phyloP scores from a whole-genome alignment of 2,888 invertebrate genomes.

The Adelphocoris suturalis region DNA sequence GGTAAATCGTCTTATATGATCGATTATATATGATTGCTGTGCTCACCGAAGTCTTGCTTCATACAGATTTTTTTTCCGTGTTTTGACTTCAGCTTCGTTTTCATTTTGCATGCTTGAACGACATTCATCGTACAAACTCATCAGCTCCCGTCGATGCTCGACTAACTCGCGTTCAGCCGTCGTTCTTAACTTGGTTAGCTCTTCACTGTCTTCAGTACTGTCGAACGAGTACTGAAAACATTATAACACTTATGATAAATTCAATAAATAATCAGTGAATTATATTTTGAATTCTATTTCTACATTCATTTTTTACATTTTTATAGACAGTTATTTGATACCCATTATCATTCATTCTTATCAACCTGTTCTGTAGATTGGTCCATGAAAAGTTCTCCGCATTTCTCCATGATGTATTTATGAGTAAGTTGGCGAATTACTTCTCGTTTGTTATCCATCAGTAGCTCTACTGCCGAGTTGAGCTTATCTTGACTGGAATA shows the following conservation, averaged over 20 bases:
- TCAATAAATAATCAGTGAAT: no score
- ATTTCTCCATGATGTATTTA: conserved; percentile 55
- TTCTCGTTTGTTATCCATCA: conserved; percentile 52
- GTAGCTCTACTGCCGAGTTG: conserved; percentile 16
- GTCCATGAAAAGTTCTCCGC: conserved; percentile 46
- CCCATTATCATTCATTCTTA: background rate
- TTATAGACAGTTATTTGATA: no score
- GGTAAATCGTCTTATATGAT: no score
- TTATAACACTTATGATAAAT: background rate
- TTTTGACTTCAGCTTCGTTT: background rate
- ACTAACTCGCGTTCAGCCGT: background rate
- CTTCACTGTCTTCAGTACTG: background rate
- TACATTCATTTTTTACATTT: no score
- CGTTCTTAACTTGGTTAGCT: background rate
- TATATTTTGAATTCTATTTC: no score
- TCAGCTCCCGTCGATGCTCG: background rate
- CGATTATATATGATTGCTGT: no score
- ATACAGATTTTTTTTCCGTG: background rate
- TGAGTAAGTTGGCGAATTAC: conserved; percentile 23
- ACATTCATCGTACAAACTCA: background rate
- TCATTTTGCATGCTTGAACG: background rate
- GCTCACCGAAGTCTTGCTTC: conserved; percentile 40
- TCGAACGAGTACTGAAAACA: background rate
- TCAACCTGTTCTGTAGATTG: background rate
- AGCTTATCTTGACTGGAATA: conserved; percentile 31